Evolutionary conservation across 2,797 vertebrate genomes (phyloP).

Genomic region (Anabacerthia variegaticeps): DNA sequence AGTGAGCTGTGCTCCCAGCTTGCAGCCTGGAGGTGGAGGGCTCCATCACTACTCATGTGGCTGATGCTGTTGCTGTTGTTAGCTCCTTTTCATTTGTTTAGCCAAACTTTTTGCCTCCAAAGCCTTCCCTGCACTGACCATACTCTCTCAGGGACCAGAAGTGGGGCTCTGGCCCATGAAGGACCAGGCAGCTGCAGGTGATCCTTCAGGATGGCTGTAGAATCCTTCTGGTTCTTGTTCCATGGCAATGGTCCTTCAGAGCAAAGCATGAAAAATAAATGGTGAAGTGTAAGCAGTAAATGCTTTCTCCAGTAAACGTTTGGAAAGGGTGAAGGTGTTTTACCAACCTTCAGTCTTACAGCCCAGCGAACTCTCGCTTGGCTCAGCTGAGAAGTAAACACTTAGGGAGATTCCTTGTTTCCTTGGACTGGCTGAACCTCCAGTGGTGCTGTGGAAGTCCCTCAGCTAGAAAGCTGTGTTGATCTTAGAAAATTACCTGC

Average conservation of each 20-base stretch:
- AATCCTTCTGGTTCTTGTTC: neutral
- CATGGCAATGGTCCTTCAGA: neutral
- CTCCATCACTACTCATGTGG: neutral
- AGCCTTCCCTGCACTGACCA: neutral
- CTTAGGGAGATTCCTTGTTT: neutral
- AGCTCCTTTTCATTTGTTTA: neutral
- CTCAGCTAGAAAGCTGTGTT: accelerated
- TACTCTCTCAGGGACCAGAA: neutral
- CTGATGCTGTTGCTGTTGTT: neutral
- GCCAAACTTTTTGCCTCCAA: neutral
- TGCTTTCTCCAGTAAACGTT: neutral
- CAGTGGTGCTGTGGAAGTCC: neutral
- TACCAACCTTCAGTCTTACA: neutral
- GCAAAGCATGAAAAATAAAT: accelerated
- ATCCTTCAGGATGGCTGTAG: accelerated
- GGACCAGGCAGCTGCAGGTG: neutral
- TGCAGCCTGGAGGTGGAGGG: neutral
- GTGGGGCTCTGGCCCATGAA: neutral
- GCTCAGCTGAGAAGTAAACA: neutral
- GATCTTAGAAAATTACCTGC: neutral
- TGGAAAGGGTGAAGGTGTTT: neutral
- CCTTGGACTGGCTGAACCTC: neutral
- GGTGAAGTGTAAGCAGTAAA: neutral
- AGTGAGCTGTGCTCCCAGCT: neutral
- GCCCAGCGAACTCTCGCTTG: accelerated